Evolutionary conservation across 1,140 invertebrate genomes (phyloP).

Genomic region (Drosophila rhopaloa): DNA sequence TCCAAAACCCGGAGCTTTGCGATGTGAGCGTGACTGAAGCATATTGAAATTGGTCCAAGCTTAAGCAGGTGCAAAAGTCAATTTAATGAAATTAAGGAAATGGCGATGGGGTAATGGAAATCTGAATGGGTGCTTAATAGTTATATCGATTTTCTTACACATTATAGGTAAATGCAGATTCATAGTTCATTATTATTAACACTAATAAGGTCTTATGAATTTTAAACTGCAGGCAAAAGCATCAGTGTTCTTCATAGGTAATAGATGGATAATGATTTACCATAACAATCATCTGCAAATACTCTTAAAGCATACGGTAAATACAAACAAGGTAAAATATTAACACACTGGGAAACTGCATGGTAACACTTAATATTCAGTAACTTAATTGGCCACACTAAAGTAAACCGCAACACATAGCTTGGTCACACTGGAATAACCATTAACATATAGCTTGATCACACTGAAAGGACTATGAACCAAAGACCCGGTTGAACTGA

Average conservation of each 20-base stretch:
- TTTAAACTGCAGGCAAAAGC: no score
- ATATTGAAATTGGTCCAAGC: neutral
- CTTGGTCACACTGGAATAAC: neutral
- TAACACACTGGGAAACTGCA: neutral
- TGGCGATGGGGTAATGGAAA: slow-evolving; percentile 7
- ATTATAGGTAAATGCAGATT: no score
- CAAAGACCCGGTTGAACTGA: no score
- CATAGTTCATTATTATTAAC: no score
- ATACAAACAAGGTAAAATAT: no score
- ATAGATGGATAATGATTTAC: no score
- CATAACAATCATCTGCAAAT: no score
- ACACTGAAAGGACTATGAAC: neutral
- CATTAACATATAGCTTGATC: neutral
- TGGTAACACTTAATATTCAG: neutral
- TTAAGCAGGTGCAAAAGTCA: slow-evolving; percentile 34
- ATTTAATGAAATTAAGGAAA: slow-evolving; percentile 17
- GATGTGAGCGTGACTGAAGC: slow-evolving; percentile 35
- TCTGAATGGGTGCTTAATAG: neutral
- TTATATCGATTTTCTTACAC: neutral
- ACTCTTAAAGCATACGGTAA: no score
- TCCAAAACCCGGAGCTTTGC: slow-evolving; percentile 13
- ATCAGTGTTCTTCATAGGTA: no score
- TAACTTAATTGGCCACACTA: no score
- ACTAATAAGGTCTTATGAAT: no score
- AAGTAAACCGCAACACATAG: neutral